Evolutionary conservation across 1,140 invertebrate genomes (phyloP).

Genomic region (Druon quercuslanigerum): DNA sequence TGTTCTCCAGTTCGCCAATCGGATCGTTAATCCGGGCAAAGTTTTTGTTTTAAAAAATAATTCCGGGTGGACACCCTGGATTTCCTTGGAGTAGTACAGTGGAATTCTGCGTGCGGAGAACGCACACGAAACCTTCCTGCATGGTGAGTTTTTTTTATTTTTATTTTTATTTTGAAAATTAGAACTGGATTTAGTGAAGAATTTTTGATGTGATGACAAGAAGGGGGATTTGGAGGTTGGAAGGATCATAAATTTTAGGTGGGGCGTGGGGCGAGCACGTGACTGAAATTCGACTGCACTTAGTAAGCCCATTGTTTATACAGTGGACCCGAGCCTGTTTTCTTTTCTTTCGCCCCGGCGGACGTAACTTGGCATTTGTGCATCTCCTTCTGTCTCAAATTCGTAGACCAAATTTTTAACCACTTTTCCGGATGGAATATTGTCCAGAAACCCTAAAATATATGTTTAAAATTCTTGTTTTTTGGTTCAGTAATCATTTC

Average conservation of each 20-base stretch:
- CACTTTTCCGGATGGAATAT: too few relatives aligned
- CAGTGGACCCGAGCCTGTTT: too few relatives aligned
- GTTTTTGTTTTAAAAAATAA: background rate
- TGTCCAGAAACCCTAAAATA: too few relatives aligned
- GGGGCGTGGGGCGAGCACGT: background rate
- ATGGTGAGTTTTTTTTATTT: slow-evolving; percentile 58
- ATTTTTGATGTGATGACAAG: background rate
- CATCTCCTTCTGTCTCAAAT: too few relatives aligned
- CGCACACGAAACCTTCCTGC: slow-evolving; percentile 57
- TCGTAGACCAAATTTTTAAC: too few relatives aligned
- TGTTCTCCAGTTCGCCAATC: background rate
- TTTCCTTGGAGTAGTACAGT: slow-evolving; percentile 48
- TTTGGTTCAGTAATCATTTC: too few relatives aligned
- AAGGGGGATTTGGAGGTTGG: too few relatives aligned
- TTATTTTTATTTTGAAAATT: background rate
- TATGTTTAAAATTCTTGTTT: too few relatives aligned
- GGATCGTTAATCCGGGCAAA: background rate
- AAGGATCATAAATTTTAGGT: too few relatives aligned
- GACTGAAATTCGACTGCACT: background rate
- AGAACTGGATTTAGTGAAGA: background rate
- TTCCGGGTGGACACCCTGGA: slow-evolving; percentile 35
- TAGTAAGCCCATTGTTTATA: too few relatives aligned
- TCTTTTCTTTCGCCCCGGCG: too few relatives aligned
- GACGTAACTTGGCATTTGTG: too few relatives aligned
- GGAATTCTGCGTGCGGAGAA: slow-evolving; percentile 43